Percentiles rank a stretch among this genome's conserved stretches.
Evolutionary conservation across 2,888 invertebrate genomes (phyloP).

Genomic region (Lepas anatifera): DNA sequence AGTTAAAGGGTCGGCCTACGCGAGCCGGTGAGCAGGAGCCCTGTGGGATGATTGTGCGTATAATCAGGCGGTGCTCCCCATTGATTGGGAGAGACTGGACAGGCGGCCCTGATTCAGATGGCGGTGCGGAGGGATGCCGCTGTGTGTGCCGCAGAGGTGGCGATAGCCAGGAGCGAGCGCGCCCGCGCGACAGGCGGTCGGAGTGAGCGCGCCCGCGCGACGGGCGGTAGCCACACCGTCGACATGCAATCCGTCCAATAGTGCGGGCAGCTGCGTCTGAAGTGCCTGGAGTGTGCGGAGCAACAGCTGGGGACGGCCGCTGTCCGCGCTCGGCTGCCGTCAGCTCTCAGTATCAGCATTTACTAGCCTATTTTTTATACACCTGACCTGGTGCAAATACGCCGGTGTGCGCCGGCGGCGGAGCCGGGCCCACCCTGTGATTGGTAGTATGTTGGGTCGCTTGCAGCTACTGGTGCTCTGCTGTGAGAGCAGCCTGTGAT

Average conservation of each 20-base stretch:
- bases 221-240: no score
- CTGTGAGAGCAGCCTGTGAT: no score
- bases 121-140: no score
- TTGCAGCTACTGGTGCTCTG: no score
- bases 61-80: background rate
- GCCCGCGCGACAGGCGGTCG: no score
- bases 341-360: background rate
- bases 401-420: background rate
- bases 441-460: background rate
- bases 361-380: conserved; percentile 9
- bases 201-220: no score
- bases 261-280: no score
- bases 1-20: no score
- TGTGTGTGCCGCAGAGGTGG: no score
- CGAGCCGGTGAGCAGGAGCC: background rate
- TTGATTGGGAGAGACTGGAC: background rate
- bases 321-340: background rate
- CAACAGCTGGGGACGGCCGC: background rate
- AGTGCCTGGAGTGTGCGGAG: background rate
- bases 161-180: no score
- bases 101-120: no score
- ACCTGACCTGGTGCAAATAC: conserved; percentile 1
- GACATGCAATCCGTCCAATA: background rate
- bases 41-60: no score
- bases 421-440: background rate